A percentile compares a stretch with the other conserved stretches of the same genome.
phyloP scores from a whole-genome alignment of 2,888 invertebrate species.

The Calliphora vomitoria region DNA sequence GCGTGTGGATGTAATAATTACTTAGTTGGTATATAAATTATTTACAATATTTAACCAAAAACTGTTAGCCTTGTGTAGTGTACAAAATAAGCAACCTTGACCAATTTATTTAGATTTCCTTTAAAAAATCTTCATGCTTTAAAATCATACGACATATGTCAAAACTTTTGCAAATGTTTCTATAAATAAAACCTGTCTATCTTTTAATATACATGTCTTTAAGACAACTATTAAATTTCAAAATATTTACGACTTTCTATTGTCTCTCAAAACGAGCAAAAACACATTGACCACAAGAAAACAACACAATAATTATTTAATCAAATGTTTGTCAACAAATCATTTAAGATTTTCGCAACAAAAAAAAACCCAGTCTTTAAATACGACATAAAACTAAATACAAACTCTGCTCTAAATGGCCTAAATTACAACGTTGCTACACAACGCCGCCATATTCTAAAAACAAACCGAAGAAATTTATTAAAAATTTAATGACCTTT shows the following conservation, averaged over 20 bases:
- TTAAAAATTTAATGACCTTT: conserved; percentile 51
- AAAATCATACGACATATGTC: background rate
- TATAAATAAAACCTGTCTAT: background rate
- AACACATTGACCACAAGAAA: conserved; percentile 3
- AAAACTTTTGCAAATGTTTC: background rate
- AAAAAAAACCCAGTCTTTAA: background rate
- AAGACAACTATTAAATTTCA: conserved; percentile 10
- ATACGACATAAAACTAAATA: background rate
- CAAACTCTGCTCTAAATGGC: background rate
- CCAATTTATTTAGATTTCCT: background rate
- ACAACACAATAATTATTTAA: conserved; percentile 61
- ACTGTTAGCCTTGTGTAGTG: background rate
- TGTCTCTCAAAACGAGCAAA: background rate
- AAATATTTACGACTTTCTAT: conserved; percentile 1
- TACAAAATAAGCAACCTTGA: background rate
- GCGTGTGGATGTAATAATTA: too few relatives aligned
- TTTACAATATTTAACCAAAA: background rate
- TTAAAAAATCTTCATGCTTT: background rate
- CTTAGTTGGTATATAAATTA: background rate
- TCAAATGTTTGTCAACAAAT: conserved; percentile 72
- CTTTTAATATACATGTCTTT: background rate
- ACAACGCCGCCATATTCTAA: background rate
- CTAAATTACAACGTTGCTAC: conserved; percentile 33
- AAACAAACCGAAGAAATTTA: background rate
- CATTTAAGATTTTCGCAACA: conserved; percentile 54